Percentiles rank a stretch among this genome's conserved stretches.
Conservation (phyloP, 2,888 invertebrate genomes). For the Allacma fusca region DNA sequence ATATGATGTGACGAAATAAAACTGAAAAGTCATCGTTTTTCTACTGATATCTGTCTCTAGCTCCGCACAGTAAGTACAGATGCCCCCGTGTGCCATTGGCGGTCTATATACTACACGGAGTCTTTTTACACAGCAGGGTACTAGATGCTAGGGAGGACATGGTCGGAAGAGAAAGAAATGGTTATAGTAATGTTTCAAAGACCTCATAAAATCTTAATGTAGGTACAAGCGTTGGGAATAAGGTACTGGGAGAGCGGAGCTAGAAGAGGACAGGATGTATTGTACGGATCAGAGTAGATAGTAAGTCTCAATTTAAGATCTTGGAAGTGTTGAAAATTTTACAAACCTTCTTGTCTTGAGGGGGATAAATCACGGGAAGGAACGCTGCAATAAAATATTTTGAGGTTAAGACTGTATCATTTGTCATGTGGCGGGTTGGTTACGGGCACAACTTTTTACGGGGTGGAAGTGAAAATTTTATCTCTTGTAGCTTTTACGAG, state of each 20-base stretch:
- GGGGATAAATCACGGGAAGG: conserved; percentile 29
- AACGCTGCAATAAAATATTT: conserved; percentile 32
- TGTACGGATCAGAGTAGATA: no score
- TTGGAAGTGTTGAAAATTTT: conserved; percentile 33
- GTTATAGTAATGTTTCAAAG: conserved; percentile 10
- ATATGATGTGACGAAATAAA: conserved; percentile 9
- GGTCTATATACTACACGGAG: no score
- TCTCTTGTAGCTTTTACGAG: not conserved
- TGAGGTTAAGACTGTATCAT: not conserved
- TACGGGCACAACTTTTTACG: not conserved
- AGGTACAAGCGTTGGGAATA: not conserved
- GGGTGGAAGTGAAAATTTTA: conserved; percentile 3
- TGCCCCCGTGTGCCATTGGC: no score
- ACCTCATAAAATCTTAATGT: not conserved
- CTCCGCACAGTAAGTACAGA: no score
- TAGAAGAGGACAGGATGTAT: no score
- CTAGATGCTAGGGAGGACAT: no score
- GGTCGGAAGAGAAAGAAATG: not conserved
- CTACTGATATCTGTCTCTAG: not conserved
- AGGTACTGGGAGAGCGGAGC: not conserved
- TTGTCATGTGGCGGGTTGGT: not conserved
- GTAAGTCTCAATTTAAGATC: not conserved
- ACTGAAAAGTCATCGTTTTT: not conserved
- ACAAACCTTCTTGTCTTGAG: conserved; percentile 26
- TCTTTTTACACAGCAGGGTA: no score